Percentiles rank a stretch among this genome's conserved stretches.
phyloP scores from a whole-genome alignment of 2,797 vertebrate genomes.

The Xiphorhynchus erythropygius region DNA sequence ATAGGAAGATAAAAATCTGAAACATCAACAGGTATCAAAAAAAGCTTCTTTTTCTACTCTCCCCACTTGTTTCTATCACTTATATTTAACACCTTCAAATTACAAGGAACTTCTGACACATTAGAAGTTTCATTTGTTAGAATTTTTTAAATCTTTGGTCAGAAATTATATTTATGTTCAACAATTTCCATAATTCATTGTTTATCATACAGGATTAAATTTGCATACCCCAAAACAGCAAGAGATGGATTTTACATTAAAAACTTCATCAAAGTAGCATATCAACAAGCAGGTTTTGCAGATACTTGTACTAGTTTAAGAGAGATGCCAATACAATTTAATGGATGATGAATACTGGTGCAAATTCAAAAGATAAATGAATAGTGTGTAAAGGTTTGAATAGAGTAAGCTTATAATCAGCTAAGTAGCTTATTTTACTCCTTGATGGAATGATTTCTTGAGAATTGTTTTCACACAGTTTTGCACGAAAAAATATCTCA shows the following conservation, averaged over 20 bases:
- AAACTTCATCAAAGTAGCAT: neutral
- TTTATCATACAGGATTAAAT: neutral
- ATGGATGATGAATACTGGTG: neutral
- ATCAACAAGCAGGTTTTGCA: neutral
- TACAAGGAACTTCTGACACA: neutral
- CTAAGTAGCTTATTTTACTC: neutral
- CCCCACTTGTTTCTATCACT: neutral
- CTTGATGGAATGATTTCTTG: neutral
- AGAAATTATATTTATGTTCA: neutral
- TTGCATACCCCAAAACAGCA: neutral
- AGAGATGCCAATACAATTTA: constrained; percentile 1
- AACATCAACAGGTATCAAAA: neutral
- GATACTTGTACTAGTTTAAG: neutral
- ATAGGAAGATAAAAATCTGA: neutral
- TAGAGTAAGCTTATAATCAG: neutral
- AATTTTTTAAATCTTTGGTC: neutral
- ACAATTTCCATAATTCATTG: neutral
- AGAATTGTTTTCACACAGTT: neutral
- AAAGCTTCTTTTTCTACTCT: neutral
- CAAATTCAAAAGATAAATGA: neutral
- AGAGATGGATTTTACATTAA: neutral
- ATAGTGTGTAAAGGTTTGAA: neutral
- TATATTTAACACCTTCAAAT: neutral
- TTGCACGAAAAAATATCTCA: neutral
- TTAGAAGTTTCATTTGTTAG: neutral